Evolutionary conservation across 2,113 vertebrate species (phyloP).

Genomic region (Eclectus roratus): DNA sequence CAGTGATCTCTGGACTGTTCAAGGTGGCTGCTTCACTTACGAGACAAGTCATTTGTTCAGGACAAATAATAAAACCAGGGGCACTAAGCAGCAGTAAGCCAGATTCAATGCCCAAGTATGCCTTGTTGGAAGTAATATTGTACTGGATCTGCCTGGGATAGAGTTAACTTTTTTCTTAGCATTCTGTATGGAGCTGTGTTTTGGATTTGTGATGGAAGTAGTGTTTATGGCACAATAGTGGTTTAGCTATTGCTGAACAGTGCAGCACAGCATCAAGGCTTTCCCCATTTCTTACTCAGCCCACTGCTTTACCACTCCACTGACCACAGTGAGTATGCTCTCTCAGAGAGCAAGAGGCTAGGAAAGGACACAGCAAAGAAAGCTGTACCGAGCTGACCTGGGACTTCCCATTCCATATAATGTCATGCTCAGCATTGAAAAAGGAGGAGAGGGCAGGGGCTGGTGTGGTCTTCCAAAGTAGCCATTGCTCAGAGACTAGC

Average conservation of each 20-base stretch:
- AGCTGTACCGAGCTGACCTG: neutral
- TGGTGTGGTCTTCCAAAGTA: neutral
- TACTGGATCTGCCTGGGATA: neutral
- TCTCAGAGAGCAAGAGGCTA: neutral
- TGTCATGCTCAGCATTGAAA: neutral
- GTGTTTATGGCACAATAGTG: neutral
- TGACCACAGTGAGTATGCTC: neutral
- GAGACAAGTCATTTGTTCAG: neutral
- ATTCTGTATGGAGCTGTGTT: neutral
- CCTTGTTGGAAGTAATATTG: neutral
- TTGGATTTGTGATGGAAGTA: neutral
- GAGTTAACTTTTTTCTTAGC: neutral
- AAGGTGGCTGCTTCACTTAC: neutral
- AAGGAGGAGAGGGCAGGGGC: neutral
- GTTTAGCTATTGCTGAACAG: neutral
- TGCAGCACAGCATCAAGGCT: neutral
- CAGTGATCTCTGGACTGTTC: neutral
- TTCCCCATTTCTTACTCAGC: neutral
- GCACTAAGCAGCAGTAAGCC: neutral
- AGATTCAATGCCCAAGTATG: neutral
- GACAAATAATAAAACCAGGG: neutral
- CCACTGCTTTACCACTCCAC: neutral
- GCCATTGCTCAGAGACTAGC: neutral
- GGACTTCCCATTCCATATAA: neutral
- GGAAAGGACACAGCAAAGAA: neutral